Evolutionary conservation across 2,888 invertebrate species (phyloP), one percentile per base, ranked within the genome.

Genomic region (Idaea dimidiata): DNA sequence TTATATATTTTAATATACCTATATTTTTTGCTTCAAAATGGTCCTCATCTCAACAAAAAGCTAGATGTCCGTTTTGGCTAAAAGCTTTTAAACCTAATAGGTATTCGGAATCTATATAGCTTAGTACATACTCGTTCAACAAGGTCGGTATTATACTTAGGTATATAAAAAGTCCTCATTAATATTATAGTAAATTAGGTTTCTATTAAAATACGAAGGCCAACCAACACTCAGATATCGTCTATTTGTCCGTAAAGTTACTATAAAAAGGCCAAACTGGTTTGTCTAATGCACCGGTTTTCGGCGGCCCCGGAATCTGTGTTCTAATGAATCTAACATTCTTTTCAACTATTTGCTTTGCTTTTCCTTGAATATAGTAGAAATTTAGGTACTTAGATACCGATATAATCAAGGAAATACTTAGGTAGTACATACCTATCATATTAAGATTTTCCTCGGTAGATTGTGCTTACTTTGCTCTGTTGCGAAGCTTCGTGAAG

Each of bases 181-280:
- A 24, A 24, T 5, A 24, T 24, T 24, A 24, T 24, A 24, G 24
- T 3, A 24, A 24, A 56, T 17, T n/a, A 54, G 8, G 16, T 17
- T 56, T 56, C 18, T 1, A 62, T 54, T 62, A 53, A 55, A 59
- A 59, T 59, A 60, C 66, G 74, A 77, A 77, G 77, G 76, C 71
- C 72, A 69, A 66, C 68, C 64, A 58, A 62, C 43, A 56, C 62
- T 61, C 71, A n/a, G 59, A 68, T 64, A 66, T 62, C 66, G 68
- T 72, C 68, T 72, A 71, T 68, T 68, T 54, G 57, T 59, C 58
- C 14, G 18, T 18, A 56, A 66, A 59, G 67, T 68, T 63, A 67
- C 65, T 72, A 70, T 71, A 74, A 82, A 81, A 79, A 73, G 59
- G 62, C 60, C n/a, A 73, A 82, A 83, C 82, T 59, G 74, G 81